Percentiles rank a stretch among this genome's conserved stretches.
These are phyloP conservation scores for Brachionus asplanchnoidis DNA, from an alignment of 1,140 invertebrate genomes.

Conservation along the genomic window DNA sequence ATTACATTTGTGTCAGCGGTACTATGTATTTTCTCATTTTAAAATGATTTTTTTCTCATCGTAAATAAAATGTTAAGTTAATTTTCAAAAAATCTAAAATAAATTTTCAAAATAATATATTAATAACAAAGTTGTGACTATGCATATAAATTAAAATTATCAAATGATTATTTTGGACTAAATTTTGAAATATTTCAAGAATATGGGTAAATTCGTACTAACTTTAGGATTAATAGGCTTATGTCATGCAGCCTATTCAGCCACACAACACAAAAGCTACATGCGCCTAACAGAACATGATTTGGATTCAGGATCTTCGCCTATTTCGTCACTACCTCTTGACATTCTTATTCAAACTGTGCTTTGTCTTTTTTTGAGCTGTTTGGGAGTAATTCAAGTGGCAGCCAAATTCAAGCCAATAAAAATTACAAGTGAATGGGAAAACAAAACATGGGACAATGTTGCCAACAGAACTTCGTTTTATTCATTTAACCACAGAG, in stretches of 20 bases:
- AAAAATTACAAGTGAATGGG: slow-evolving; percentile 32
- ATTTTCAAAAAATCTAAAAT: neutral
- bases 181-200: slow-evolving; percentile 15
- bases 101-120: neutral
- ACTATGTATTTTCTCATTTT: neutral
- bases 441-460: slow-evolving; percentile 39
- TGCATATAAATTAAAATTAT: neutral
- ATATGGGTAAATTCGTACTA: slow-evolving; percentile 36
- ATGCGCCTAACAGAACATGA: slow-evolving; percentile 34
- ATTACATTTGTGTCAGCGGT: too few relatives aligned
- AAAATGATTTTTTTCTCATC: neutral
- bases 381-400: neutral
- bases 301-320: neutral
- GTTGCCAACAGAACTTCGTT: slow-evolving; percentile 30
- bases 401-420: slow-evolving; percentile 16
- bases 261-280: slow-evolving; percentile 34
- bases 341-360: slow-evolving; percentile 38
- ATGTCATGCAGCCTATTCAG: slow-evolving; percentile 34
- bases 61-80: neutral
- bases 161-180: neutral
- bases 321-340: neutral
- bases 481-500: slow-evolving; percentile 33
- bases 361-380: neutral
- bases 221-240: slow-evolving; percentile 15
- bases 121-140: too few relatives aligned